Evolutionary conservation across 1,140 invertebrate genomes (phyloP), one percentile per base, ranked within the genome.

Genomic region (Brachionus plicatilis): DNA sequence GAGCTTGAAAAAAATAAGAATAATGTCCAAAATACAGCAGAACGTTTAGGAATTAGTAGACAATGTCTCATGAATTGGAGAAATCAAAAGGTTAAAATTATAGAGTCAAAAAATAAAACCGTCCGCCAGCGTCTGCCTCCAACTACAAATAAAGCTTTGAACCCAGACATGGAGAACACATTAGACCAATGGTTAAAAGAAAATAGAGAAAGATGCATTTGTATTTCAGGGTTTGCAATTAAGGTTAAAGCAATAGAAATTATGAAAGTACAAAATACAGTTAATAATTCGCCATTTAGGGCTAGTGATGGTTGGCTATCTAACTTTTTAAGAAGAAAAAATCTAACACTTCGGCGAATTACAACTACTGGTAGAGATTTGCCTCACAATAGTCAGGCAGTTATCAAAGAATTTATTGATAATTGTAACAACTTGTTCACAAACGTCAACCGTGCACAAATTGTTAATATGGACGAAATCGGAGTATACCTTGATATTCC

Each of bases 251-350:
- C 33, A n/a, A 24, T 72, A 14, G 68, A 43, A 72, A 72, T 72
- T n/a, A 29, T 70, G 27, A 70, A 33, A 24, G 29, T n/a, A 70
- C 20, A 70, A 24, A 70, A 70, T 33, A n/a, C 20, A 27, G 66
- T 29, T n/a, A 43, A 41, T 41, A 72, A 41, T n/a, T 72, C 37
- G 14, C 29, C 29, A n/a, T 72, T 72, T 72, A 72, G 41, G 41
- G 68, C 68, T 17, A 72, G 29, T 43, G 68, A 72, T n/a, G 68
- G 68, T 43, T 72, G 33, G 33, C 41, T 43, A 72, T 14, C 27
- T 17, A 72, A 72, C 41, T 72, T 72, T 72, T 43, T 41, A 72
- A 41, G 37, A 12, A 72, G 68, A 72, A 72, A 72, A 45, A 72
- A 72, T 43, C 20, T 72, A 14, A 72, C 33, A n/a, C 37, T 72